Evolutionary conservation across 2,797 vertebrate genomes (phyloP).

Genomic region (Falco naumanni): DNA sequence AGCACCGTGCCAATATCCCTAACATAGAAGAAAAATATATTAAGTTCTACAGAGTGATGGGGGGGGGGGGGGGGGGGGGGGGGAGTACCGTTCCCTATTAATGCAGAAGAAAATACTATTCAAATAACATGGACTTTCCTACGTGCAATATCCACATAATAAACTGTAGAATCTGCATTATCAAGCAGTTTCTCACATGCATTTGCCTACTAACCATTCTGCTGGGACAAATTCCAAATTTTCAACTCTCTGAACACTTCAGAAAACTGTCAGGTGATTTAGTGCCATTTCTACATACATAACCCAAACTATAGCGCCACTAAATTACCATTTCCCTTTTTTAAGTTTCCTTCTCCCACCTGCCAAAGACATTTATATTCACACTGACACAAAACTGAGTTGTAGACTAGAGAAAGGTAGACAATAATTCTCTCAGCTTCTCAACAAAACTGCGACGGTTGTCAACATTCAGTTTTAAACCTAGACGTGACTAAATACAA

Average conservation of each 20-base stretch:
- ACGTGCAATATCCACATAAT: neutral
- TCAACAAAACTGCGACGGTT: neutral
- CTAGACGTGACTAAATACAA: neutral
- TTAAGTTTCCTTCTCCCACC: neutral
- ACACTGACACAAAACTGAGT: neutral
- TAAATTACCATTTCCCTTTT: conserved; percentile 13
- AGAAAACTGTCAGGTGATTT: conserved; percentile 32
- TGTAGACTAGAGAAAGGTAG: neutral
- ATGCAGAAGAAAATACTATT: neutral
- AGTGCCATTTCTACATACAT: neutral
- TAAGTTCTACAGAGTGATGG: neutral
- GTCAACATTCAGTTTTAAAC: neutral
- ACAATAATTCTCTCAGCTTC: neutral
- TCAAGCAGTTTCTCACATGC: neutral
- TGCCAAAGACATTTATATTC: neutral
- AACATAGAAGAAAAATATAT: neutral
- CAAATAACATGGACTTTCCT: neutral
- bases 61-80: too few species aligned
- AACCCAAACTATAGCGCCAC: conserved; percentile 5
- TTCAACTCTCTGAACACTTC: neutral
- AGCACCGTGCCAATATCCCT: neutral
- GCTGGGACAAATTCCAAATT: neutral
- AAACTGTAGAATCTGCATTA: conserved; percentile 17
- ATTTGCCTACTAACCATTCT: neutral
- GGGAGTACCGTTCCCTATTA: neutral